Conservation (phyloP, 2,797 vertebrate genomes). For the Amblyraja radiata region DNA sequence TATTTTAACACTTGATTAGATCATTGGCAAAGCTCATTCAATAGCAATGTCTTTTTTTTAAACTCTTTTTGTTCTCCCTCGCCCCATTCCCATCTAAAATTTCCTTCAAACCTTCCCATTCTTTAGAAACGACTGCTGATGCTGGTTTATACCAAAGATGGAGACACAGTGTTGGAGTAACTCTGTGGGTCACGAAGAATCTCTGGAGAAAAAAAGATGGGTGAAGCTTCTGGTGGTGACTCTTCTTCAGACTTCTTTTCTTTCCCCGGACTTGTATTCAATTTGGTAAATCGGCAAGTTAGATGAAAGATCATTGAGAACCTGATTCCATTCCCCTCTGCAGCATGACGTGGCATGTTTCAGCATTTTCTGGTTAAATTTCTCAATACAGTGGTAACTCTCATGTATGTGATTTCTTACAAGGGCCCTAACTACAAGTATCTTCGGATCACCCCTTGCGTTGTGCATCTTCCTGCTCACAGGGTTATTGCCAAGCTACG, state of each 20-base stretch:
- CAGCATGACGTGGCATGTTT: background rate
- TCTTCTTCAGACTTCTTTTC: too few relatives aligned
- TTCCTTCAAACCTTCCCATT: background rate
- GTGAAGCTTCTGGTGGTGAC: too few relatives aligned
- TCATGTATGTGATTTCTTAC: background rate
- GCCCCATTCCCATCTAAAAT: background rate
- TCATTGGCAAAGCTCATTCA: background rate
- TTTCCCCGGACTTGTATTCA: background rate
- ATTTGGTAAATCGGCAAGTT: background rate
- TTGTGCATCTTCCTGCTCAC: background rate
- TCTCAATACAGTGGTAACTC: background rate
- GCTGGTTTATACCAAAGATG: too few relatives aligned
- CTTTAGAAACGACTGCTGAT: too few relatives aligned
- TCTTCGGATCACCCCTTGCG: background rate
- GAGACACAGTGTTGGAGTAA: too few relatives aligned
- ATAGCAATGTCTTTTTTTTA: background rate
- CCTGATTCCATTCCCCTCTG: background rate
- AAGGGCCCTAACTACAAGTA: background rate
- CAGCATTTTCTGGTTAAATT: background rate
- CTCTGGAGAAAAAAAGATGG: too few relatives aligned
- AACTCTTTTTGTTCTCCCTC: background rate
- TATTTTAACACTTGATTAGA: background rate
- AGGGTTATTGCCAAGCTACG: background rate
- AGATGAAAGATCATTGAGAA: background rate
- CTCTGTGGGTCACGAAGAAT: too few relatives aligned